A percentile compares a stretch with the other conserved stretches of the same genome.
Conservation (phyloP, 2,797 vertebrate species). For the Dermochelys coriacea region DNA sequence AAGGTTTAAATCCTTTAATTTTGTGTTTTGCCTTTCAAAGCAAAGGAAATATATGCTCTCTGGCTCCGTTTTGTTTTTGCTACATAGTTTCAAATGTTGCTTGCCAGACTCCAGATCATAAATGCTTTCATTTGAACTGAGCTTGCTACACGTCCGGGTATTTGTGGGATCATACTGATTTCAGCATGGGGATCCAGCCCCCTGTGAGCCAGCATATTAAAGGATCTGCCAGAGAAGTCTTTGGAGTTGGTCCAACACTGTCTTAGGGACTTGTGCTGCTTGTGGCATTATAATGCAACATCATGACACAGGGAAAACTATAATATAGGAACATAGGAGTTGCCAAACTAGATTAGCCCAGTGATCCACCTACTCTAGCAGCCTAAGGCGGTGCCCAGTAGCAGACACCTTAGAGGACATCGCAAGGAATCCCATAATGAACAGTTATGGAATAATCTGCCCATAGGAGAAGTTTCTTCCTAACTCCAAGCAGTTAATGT, state of each 20-base stretch:
- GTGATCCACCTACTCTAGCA: accelerated
- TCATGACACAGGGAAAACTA: not conserved
- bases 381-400: accelerated
- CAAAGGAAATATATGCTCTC: slow-evolving; percentile 69
- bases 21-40: slow-evolving; percentile 78
- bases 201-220: not conserved
- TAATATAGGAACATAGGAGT: accelerated
- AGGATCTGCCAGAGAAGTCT: not conserved
- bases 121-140: not conserved
- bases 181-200: not conserved
- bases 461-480: not conserved
- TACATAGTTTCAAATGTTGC: slow-evolving; percentile 50
- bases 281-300: accelerated
- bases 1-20: slow-evolving; percentile 73
- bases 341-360: not conserved
- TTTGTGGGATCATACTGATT: not conserved
- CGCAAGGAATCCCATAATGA: accelerated
- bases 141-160: accelerated
- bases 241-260: accelerated
- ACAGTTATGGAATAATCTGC: not conserved
- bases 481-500: not conserved
- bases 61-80: slow-evolving; percentile 64
- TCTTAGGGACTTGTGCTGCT: not conserved
- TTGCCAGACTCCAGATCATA: slow-evolving; percentile 49
- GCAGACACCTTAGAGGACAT: accelerated